Evolutionary conservation across 1,140 invertebrate genomes (phyloP), one percentile per base, ranked within the genome.

Genomic region (Asobara japonica): DNA sequence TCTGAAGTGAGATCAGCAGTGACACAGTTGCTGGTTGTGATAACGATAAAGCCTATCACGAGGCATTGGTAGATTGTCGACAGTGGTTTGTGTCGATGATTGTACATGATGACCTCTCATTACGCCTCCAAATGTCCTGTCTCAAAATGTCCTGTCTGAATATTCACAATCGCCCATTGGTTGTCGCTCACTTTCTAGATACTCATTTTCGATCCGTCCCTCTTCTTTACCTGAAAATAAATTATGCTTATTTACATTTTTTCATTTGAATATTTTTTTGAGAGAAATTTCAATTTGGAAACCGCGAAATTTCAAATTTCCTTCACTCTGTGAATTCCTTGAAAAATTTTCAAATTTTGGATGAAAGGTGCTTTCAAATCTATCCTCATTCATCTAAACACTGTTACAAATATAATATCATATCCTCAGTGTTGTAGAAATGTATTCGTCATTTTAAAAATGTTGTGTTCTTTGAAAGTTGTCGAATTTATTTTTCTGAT

Each of bases 51-150:
- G 67, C 83, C 64, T 64, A 73, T 79, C 70, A 82, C 74, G 73
- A 78, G 77, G 73, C 84, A 72, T 68, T 83, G 69, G 62, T 78
- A 45, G 41, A 45, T 78, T 77, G 73, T 76, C 72, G 69, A 81
- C 77, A 30, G 56, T 75, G 74, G 74, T 72, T 77, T 74, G 79
- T 81, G 83, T 81, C 83, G 80, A 65, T 80, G 78, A 80, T 79
- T 79, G 79, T 78, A 85, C 85, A 86, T 86, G 83, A 80, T 87
- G 84, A 86, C 81, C 81, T 81, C 65, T 79, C 86, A 87, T 87
- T 79, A 83, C 85, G 82, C 80, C 73, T 78, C 31, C 29, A 16
- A n/a, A n/a, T n/a, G n/a, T n/a, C n/a, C n/a, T n/a, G n/a, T n/a
- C n/a, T n/a, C n/a, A n/a, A n/a, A n/a, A n/a, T n/a, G n/a, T n/a